Evolutionary conservation across 2,888 invertebrate genomes (phyloP).

Genomic region (Agrypnus murinus): DNA sequence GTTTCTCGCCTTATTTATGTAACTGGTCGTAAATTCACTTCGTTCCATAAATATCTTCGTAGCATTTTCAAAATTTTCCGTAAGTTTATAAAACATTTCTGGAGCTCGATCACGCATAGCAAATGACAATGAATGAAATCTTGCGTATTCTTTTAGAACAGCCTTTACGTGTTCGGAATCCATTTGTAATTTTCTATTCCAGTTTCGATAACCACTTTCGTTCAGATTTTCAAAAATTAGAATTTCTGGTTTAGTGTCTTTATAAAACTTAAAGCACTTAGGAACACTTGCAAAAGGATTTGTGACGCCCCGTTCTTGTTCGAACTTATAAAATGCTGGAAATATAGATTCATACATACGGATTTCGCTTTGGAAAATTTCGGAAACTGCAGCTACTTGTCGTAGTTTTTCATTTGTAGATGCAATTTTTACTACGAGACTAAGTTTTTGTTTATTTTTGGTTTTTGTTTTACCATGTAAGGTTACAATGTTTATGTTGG

Average conservation of each 20-base stretch:
- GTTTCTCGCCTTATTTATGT: not conserved
- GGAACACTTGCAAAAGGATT: slow-evolving; percentile 50
- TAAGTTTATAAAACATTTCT: slow-evolving; percentile 53
- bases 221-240: slow-evolving; percentile 60
- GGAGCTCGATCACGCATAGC: slow-evolving; percentile 57
- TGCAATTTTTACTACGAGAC: slow-evolving; percentile 42
- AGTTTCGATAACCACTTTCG: slow-evolving; percentile 53
- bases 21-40: not conserved
- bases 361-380: slow-evolving; percentile 56
- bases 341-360: slow-evolving; percentile 57
- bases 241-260: slow-evolving; percentile 46
- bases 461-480: slow-evolving; percentile 48
- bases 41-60: not conserved
- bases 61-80: slow-evolving; percentile 17
- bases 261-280: slow-evolving; percentile 52
- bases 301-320: slow-evolving; percentile 49
- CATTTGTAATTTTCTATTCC: slow-evolving; percentile 55
- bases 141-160: slow-evolving; percentile 59
- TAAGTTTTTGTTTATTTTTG: slow-evolving; percentile 45
- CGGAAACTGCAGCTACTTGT: slow-evolving; percentile 40
- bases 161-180: slow-evolving; percentile 58
- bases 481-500: slow-evolving; percentile 45
- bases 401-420: slow-evolving; percentile 42
- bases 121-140: slow-evolving; percentile 60
- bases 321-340: slow-evolving; percentile 54